Conservation (phyloP, 1,140 invertebrate genomes). For the Ceratina australensis region DNA sequence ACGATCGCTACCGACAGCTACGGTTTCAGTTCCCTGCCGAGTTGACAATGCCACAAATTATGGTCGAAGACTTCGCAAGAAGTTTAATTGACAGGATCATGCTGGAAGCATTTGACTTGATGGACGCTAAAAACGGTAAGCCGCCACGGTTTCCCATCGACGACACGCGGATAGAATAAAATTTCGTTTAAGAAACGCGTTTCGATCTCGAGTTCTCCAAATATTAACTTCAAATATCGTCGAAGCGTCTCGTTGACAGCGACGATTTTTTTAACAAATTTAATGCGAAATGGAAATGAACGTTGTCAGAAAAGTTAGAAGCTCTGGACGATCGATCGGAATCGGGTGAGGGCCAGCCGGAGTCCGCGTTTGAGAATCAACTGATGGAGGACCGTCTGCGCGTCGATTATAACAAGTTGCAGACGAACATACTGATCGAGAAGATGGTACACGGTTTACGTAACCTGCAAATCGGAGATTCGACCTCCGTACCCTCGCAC, state of each 20-base stretch:
- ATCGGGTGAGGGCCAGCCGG: neutral
- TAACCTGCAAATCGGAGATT: conserved; percentile 68
- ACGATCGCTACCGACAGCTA: conserved; percentile 28
- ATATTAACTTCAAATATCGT: too few relatives aligned
- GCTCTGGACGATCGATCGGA: conserved; percentile 20
- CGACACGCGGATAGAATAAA: neutral
- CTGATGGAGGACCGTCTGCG: neutral
- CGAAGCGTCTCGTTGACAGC: neutral
- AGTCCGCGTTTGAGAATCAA: neutral
- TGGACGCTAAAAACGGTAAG: conserved; percentile 51
- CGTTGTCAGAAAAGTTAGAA: conserved; percentile 44
- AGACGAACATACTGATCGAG: conserved; percentile 33
- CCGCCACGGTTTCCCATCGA: neutral
- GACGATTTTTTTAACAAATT: neutral
- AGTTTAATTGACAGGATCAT: conserved; percentile 61
- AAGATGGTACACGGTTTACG: conserved; percentile 40
- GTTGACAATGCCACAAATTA: conserved; percentile 52
- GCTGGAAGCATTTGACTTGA: conserved; percentile 54
- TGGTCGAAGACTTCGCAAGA: conserved; percentile 60
- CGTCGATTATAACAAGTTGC: neutral
- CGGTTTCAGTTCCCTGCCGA: conserved; percentile 39
- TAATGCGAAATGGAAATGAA: conserved; percentile 7
- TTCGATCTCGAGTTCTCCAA: too few relatives aligned
- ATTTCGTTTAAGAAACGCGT: neutral
- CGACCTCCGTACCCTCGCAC: conserved; percentile 38